phyloP scores from a whole-genome alignment of 2,113 vertebrate genomes.

The Clupea harengus region DNA sequence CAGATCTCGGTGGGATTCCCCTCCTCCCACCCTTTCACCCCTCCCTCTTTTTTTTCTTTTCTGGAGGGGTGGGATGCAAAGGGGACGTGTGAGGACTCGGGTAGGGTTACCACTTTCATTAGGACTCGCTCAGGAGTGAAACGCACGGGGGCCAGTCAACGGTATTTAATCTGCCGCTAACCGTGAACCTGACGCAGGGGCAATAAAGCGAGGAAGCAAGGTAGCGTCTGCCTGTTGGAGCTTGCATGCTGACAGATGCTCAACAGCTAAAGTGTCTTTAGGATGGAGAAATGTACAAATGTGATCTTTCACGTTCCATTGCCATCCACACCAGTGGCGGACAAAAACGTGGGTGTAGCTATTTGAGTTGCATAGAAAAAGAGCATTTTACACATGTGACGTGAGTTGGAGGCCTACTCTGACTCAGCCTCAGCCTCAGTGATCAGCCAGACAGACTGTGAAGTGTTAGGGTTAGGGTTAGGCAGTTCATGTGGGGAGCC shows the following conservation, averaged over 20 bases:
- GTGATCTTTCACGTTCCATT: not conserved
- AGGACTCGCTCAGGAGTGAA: slow-evolving; percentile 18
- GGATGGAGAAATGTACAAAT: not conserved
- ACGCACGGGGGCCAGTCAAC: not conserved
- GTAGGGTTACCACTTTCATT: slow-evolving; percentile 27
- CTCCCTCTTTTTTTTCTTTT: slow-evolving; percentile 58
- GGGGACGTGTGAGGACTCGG: slow-evolving; percentile 24
- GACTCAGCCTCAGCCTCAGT: not conserved
- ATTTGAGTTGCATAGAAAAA: not conserved
- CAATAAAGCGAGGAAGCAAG: not conserved
- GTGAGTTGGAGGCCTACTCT: not conserved
- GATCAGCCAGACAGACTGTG: not conserved
- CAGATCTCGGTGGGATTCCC: slow-evolving; percentile 61
- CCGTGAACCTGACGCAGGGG: not conserved
- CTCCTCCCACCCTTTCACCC: slow-evolving; percentile 31
- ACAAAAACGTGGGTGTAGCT: not conserved
- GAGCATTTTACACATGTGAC: not conserved
- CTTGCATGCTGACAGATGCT: not conserved
- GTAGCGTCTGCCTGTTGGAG: not conserved
- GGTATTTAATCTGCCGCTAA: slow-evolving; percentile 1
- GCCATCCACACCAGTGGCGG: not conserved
- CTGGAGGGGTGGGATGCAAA: slow-evolving; percentile 21
- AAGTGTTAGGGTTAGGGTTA: not conserved
- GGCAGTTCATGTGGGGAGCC: not conserved
- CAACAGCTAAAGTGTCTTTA: not conserved